These are phyloP conservation scores for Parnassius mnemosyne DNA, from an alignment of 2,888 invertebrate species.

Conservation along the genomic window DNA sequence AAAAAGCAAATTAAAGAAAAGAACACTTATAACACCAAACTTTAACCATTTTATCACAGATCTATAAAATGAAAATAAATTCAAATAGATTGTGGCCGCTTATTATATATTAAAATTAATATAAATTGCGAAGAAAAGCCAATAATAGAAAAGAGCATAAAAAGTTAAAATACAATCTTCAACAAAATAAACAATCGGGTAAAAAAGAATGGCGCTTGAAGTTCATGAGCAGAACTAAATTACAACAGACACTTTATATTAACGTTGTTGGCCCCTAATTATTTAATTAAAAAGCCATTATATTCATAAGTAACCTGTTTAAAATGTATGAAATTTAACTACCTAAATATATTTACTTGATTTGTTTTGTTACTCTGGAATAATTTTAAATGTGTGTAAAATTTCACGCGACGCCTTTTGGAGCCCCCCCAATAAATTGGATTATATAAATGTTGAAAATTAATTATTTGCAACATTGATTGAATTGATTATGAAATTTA, in stretches of 20 bases:
- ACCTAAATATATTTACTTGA: slow-evolving; percentile 71
- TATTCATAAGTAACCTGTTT: slow-evolving; percentile 75
- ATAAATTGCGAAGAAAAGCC: slow-evolving; percentile 3
- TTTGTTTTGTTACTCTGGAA: slow-evolving; percentile 50
- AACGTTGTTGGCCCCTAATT: slow-evolving; percentile 75
- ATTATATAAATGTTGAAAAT: too few species aligned
- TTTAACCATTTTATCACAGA: slow-evolving; percentile 26
- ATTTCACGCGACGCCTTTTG: slow-evolving; percentile 63
- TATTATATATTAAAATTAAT: slow-evolving; percentile 4
- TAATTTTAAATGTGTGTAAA: slow-evolving; percentile 54
- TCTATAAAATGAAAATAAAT: slow-evolving; percentile 6
- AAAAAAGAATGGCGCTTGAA: too few species aligned
- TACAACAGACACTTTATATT: slow-evolving; percentile 54
- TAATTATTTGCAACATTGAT: too few species aligned
- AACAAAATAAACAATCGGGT: too few species aligned
- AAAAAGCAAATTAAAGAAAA: background rate
- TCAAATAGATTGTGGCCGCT: too few species aligned
- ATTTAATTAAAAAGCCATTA: slow-evolving; percentile 75
- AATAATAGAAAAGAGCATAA: too few species aligned
- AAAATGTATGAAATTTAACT: slow-evolving; percentile 76
- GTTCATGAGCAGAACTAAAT: slow-evolving; percentile 7
- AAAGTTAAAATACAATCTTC: too few species aligned
- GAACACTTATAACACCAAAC: background rate
- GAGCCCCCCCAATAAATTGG: slow-evolving; percentile 36
- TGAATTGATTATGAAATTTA: too few species aligned